Evolutionary conservation across 2,888 invertebrate species (phyloP).

Genomic region (Trachelus iudaicus): DNA sequence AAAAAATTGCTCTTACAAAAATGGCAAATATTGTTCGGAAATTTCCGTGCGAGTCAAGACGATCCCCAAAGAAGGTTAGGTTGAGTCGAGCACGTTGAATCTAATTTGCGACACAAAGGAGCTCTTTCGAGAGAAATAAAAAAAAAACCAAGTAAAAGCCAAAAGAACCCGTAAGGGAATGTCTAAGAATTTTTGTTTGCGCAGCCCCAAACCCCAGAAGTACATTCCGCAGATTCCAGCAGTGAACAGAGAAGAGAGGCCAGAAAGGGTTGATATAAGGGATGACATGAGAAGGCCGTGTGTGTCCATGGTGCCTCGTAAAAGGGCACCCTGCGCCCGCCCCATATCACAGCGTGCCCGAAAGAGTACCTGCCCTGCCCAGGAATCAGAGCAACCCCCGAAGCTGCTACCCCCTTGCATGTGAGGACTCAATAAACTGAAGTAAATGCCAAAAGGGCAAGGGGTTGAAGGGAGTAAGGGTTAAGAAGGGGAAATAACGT

Average conservation of each 20-base stretch:
- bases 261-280: not conserved
- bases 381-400: slow-evolving; percentile 19
- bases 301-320: slow-evolving; percentile 27
- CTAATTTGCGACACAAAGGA: not conserved
- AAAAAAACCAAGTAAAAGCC: not conserved
- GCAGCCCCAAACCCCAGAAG: not conserved
- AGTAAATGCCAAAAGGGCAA: not conserved
- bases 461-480: not conserved
- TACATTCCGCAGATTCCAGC: not conserved
- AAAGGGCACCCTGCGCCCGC: slow-evolving; percentile 30
- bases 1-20: not conserved
- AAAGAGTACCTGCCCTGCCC: slow-evolving; percentile 25
- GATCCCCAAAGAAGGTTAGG: not conserved
- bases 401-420: slow-evolving; percentile 29
- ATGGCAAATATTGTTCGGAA: not conserved
- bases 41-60: not conserved
- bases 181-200: not conserved
- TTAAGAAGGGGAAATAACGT: not conserved
- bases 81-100: not conserved
- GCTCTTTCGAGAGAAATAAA: not conserved
- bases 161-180: not conserved
- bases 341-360: slow-evolving; percentile 13
- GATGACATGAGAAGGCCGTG: slow-evolving; percentile 10
- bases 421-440: slow-evolving; percentile 12
- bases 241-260: not conserved